Percentiles rank a stretch among this genome's conserved stretches.
These are phyloP conservation scores for Pempheris klunzingeri DNA, from an alignment of 2,797 vertebrate species.

Conservation along the genomic window DNA sequence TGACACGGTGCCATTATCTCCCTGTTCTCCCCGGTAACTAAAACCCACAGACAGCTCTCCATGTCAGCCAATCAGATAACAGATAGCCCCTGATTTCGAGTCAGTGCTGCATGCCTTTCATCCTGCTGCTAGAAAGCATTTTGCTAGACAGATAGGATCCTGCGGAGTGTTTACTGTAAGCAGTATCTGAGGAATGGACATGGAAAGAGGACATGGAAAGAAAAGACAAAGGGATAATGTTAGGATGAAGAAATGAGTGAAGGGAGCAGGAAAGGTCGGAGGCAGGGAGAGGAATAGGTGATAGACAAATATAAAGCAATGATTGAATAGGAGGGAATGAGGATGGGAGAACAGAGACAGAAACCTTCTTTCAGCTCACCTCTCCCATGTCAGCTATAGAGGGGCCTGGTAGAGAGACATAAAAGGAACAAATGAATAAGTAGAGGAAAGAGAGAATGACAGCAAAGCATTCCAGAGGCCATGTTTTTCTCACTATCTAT, in stretches of 20 bases:
- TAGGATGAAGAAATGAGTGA: slow-evolving; percentile 27
- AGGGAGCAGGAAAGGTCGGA: not conserved
- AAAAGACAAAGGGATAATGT: slow-evolving; percentile 8
- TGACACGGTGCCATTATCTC: slow-evolving; percentile 76
- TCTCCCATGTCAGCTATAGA: slow-evolving; percentile 41
- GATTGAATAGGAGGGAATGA: slow-evolving; percentile 21
- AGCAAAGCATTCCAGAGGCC: slow-evolving; percentile 54
- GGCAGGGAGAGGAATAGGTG: too few relatives aligned
- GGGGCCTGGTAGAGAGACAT: slow-evolving; percentile 34
- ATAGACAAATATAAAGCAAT: slow-evolving; percentile 27
- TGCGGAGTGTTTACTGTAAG: slow-evolving; percentile 57
- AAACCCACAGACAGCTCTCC: slow-evolving; percentile 75
- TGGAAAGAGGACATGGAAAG: not conserved
- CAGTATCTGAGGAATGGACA: slow-evolving; percentile 36
- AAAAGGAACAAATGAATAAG: slow-evolving; percentile 28
- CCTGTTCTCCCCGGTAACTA: slow-evolving; percentile 79
- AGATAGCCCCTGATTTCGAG: slow-evolving; percentile 75
- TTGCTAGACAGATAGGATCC: slow-evolving; percentile 60
- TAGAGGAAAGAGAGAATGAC: slow-evolving; percentile 35
- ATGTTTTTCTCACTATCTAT: slow-evolving; percentile 43
- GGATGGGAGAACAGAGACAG: slow-evolving; percentile 29
- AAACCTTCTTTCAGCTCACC: slow-evolving; percentile 43
- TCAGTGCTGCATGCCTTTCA: slow-evolving; percentile 65
- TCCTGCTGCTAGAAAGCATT: slow-evolving; percentile 69
- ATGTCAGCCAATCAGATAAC: slow-evolving; percentile 81